Evolutionary conservation across 2,888 invertebrate species (phyloP), one percentile per base, ranked within the genome.

Genomic region (Drosophila affinis): DNA sequence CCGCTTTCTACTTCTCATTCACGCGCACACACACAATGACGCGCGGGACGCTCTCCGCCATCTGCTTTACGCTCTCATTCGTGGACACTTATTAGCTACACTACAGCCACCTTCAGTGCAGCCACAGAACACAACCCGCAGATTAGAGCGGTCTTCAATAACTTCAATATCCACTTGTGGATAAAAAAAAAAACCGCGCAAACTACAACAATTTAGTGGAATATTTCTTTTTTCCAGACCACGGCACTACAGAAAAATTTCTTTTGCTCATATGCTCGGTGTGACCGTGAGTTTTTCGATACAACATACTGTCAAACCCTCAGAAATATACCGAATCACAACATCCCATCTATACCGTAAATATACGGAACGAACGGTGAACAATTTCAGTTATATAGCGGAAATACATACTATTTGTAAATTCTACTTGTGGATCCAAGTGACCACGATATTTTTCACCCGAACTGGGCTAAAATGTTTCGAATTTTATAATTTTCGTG

Each of bases 21-120:
- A 80, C 78, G 68, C 49, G 55, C 34, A 62, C 58, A 65, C 70
- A 72, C 64, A 61, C 71, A 61, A 68, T 61, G 64, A 71, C 63
- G 68, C 68, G 76, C 70, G 78, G 77, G 85, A 87, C 87, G 87
- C 83, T 87, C 83, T 83, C 78, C 78, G 83, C 77, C 83, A 79
- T 87, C 83, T 82, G 80, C 88, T 83, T 85, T 85, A 77, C 84
- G 81, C 83, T 83, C 85, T 81, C 88, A 88, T 87, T 88, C 88
- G 81, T 76, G 76, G 69, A 79, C 82, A 85, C 85, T 85, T 83
- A 87, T 85, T 87, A 83, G 79, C 77, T 73, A 82, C 80, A 75
- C 77, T 73, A 82, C 80, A 75, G 45, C 58, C 48, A 55, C 70
- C 63, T 63, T 63, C 24, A 62, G 10, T n/a, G n/a, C 9, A 39